Evolutionary conservation across 2,888 invertebrate genomes (phyloP).

Genomic region (Pasiphila rectangulata): DNA sequence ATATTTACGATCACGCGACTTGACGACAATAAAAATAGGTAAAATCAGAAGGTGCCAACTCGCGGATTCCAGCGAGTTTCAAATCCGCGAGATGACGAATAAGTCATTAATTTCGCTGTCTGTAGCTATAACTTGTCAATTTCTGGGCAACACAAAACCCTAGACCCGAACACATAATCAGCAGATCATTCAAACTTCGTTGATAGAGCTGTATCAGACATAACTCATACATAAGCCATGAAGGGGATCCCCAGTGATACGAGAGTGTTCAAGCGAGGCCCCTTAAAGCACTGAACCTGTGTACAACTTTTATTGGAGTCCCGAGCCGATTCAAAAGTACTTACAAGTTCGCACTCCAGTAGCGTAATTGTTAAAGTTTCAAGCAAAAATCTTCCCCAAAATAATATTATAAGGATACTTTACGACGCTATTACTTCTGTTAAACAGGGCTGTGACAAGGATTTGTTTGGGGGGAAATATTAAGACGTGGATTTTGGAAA

Average conservation of each 20-base stretch:
- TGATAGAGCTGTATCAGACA: too few relatives aligned
- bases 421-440: constrained; percentile 46
- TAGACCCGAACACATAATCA: too few relatives aligned
- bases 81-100: too few relatives aligned
- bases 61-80: too few relatives aligned
- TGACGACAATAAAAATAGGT: too few relatives aligned
- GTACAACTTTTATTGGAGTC: constrained; percentile 35
- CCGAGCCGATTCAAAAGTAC: constrained; percentile 38
- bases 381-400: constrained; percentile 48
- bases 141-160: too few relatives aligned
- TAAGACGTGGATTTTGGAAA: too few relatives aligned
- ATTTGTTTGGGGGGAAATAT: background rate
- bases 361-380: constrained; percentile 47
- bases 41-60: too few relatives aligned
- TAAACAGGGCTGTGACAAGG: constrained; percentile 6
- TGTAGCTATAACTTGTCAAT: constrained; percentile 6
- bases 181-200: too few relatives aligned
- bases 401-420: constrained; percentile 51
- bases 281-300: constrained; percentile 20
- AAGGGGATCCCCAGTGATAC: background rate
- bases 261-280: constrained; percentile 2
- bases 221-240: background rate
- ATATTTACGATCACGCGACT: too few relatives aligned
- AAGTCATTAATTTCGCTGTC: too few relatives aligned
- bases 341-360: constrained; percentile 39